phyloP scores from a whole-genome alignment of 1,140 invertebrate species.

The Oreohelix idahoensis region DNA sequence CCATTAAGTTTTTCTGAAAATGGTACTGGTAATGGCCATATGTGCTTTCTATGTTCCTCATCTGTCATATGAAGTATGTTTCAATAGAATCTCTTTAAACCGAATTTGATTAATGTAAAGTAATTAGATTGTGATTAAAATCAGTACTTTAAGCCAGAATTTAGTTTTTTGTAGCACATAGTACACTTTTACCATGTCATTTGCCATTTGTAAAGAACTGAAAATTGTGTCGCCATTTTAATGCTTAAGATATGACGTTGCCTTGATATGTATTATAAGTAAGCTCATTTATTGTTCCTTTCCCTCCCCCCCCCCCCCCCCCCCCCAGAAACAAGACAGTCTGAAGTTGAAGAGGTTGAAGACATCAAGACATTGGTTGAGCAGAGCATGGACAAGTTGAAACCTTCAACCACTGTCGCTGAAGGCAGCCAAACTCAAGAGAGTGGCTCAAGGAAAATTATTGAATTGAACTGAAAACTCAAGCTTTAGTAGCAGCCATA shows the following conservation, averaged over 20 bases:
- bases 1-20: too few relatives aligned
- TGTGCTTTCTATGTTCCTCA: too few relatives aligned
- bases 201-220: too few relatives aligned
- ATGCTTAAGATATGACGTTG: not conserved
- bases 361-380: constrained; percentile 26
- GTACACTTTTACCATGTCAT: too few relatives aligned
- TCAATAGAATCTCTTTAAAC: too few relatives aligned
- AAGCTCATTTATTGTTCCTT: not conserved
- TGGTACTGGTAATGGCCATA: too few relatives aligned
- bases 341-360: constrained; percentile 11
- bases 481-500: too few relatives aligned
- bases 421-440: not conserved
- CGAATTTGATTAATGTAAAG: too few relatives aligned
- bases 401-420: not conserved
- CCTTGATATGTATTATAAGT: not conserved
- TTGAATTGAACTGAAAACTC: not conserved
- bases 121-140: too few relatives aligned
- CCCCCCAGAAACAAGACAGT: constrained; percentile 25
- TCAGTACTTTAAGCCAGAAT: too few relatives aligned
- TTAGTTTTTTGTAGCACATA: too few relatives aligned
- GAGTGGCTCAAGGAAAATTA: not conserved
- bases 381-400: not conserved
- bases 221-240: not conserved
- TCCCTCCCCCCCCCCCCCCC: not conserved
- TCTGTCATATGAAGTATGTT: too few relatives aligned